These are phyloP conservation scores for Probosciger aterrimus DNA, from an alignment of 2,113 vertebrate genomes.

Conservation along the genomic window DNA sequence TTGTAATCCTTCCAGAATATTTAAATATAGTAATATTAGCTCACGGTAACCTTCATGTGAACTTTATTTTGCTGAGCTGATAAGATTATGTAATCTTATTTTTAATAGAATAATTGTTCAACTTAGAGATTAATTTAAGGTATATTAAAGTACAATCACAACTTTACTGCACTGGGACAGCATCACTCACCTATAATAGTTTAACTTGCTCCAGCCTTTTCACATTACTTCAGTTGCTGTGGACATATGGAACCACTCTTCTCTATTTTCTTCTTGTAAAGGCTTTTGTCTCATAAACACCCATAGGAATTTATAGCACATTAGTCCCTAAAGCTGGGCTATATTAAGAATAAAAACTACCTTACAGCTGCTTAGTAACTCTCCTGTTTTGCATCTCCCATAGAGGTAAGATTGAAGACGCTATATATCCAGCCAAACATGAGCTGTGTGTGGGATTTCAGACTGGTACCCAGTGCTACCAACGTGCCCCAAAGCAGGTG, in stretches of 20 bases:
- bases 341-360: not conserved
- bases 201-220: not conserved
- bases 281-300: not conserved
- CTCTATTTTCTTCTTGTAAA: not conserved
- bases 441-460: not conserved
- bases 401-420: not conserved
- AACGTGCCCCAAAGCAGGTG: not conserved
- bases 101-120: not conserved
- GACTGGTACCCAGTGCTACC: not conserved
- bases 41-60: not conserved
- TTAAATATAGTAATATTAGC: constrained; percentile 9
- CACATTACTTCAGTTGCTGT: not conserved
- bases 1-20: not conserved
- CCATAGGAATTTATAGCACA: not conserved
- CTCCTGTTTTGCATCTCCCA: not conserved
- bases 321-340: not conserved
- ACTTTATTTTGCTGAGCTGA: not conserved
- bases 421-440: not conserved
- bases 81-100: not conserved
- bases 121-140: not conserved
- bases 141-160: not conserved
- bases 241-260: not conserved
- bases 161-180: not conserved
- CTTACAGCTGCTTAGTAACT: not conserved
- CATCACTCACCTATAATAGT: not conserved